A percentile compares a stretch with the other conserved stretches of the same genome.
Conservation (phyloP, 2,888 invertebrate species). For the Lacanobia oleracea region DNA sequence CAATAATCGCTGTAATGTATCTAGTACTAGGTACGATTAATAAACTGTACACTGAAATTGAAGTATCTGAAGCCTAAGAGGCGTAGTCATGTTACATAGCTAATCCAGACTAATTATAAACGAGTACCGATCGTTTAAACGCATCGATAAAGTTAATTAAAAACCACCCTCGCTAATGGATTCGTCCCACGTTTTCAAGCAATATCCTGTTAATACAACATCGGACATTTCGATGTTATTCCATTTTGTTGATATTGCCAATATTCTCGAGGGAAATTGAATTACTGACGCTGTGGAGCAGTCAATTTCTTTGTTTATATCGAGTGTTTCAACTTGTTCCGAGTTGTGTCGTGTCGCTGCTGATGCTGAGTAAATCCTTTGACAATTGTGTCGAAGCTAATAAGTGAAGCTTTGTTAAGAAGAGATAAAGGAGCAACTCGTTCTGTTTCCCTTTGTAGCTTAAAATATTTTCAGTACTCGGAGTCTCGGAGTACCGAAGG, state of each 20-base stretch:
- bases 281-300: conserved; percentile 72
- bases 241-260: conserved; percentile 79
- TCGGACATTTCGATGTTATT: conserved; percentile 72
- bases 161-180: conserved; percentile 75
- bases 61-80: conserved; percentile 21
- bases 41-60: conserved; percentile 13
- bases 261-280: conserved; percentile 79
- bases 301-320: conserved; percentile 64
- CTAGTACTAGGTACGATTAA: conserved; percentile 13
- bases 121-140: conserved; percentile 54
- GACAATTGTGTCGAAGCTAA: conserved; percentile 35
- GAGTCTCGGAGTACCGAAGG: not conserved
- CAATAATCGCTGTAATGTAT: conserved; percentile 37
- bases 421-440: conserved; percentile 19
- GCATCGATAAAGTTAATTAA: conserved; percentile 77
- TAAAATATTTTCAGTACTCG: conserved; percentile 2
- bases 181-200: conserved; percentile 72
- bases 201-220: conserved; percentile 78
- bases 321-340: conserved; percentile 49
- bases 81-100: conserved; percentile 27
- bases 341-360: conserved; percentile 27
- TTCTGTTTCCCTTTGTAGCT: conserved; percentile 15
- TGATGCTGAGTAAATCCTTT: conserved; percentile 38
- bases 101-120: conserved; percentile 57
- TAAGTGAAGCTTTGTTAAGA: conserved; percentile 42